These are phyloP conservation scores for Leptothorax acervorum DNA, from an alignment of 2,888 invertebrate species.

Conservation along the genomic window DNA sequence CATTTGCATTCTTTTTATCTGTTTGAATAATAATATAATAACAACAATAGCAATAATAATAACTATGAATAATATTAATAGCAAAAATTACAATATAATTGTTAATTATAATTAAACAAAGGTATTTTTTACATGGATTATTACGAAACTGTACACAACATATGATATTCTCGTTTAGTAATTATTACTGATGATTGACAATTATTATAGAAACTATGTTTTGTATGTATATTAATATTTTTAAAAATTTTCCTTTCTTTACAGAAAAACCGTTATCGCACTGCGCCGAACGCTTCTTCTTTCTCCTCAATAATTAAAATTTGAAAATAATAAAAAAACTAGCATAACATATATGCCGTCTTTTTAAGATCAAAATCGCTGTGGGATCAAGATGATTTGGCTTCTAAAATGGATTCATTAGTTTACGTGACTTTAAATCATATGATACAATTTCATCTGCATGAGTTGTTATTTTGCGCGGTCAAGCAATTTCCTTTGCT, in stretches of 20 bases:
- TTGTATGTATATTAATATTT: conserved; percentile 11
- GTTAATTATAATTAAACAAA: conserved; percentile 48
- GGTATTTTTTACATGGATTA: conserved; percentile 67
- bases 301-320: conserved; percentile 62
- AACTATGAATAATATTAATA: conserved; percentile 64
- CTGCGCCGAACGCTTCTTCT: conserved; percentile 45
- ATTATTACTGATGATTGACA: conserved; percentile 63
- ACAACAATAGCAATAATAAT: conserved; percentile 55
- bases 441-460: background rate
- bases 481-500: conserved; percentile 34
- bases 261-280: conserved; percentile 50
- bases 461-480: conserved; percentile 8
- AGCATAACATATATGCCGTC: conserved; percentile 50
- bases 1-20: conserved; percentile 56
- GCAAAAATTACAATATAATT: conserved; percentile 27
- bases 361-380: background rate
- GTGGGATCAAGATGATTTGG: background rate
- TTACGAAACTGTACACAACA: conserved; percentile 74
- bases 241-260: conserved; percentile 46
- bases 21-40: conserved; percentile 70
- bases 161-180: conserved; percentile 62
- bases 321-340: conserved; percentile 56
- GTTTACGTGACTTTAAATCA: background rate
- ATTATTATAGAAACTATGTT: conserved; percentile 74
- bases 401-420: background rate